These are phyloP conservation scores for Megaleporinus macrocephalus DNA, from an alignment of 2,113 vertebrate genomes.

Conservation along the genomic window DNA sequence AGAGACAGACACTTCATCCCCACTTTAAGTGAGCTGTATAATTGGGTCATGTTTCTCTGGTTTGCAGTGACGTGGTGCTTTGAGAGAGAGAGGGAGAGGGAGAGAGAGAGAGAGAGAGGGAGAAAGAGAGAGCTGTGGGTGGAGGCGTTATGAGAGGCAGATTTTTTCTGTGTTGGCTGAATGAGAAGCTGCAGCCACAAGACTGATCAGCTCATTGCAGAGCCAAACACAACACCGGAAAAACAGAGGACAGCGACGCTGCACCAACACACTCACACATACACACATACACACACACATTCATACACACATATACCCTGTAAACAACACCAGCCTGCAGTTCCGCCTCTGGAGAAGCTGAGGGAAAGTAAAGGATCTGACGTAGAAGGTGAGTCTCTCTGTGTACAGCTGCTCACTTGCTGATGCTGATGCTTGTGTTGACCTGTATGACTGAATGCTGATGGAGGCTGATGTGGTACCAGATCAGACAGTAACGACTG, in stretches of 20 bases:
- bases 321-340: not conserved
- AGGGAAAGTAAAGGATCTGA: not conserved
- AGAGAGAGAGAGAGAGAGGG: too few relatives aligned
- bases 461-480: not conserved
- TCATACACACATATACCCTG: not conserved
- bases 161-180: slow-evolving; percentile 16
- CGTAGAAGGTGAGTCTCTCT: slow-evolving; percentile 1
- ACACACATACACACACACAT: not conserved
- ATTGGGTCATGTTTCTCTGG: slow-evolving; percentile 39
- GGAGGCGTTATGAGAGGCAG: slow-evolving; percentile 46
- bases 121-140: slow-evolving; percentile 24
- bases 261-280: not conserved
- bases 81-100: not conserved
- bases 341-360: not conserved
- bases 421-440: not conserved
- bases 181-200: slow-evolving; percentile 17
- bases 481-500: not conserved
- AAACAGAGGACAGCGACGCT: not conserved
- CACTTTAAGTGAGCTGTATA: slow-evolving; percentile 25
- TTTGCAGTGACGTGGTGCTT: slow-evolving; percentile 27
- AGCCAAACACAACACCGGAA: slow-evolving; percentile 22
- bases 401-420: not conserved
- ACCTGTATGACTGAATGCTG: not conserved
- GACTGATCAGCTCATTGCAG: not conserved
- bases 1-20: not conserved